Evolutionary conservation across 92 coral and sea anemone species (phyloP), one percentile per base, ranked within the genome.

Genomic region (Porites rus): DNA sequence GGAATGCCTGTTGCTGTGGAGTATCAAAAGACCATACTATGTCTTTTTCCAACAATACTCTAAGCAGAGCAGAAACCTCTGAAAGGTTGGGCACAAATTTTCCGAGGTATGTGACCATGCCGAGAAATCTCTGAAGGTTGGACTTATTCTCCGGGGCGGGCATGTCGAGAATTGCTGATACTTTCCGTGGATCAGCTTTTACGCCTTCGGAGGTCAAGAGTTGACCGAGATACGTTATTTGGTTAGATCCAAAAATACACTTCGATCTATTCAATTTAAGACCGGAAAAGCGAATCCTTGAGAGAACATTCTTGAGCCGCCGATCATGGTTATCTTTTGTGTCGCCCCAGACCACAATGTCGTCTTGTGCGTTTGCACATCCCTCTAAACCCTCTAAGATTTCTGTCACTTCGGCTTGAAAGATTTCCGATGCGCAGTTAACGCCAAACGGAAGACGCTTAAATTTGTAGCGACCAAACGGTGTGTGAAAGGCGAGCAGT

Each of bases 401-500:
- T 65, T 78, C 61, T 12, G 90, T 56, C 28, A 86, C 67, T 11
- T 84, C 88, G 31, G 51, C 8, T 76, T 76, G 88, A 76, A 84
- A 80, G 16, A 87, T 87, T 75, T 88, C 70, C 59, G 78, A 67
- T 17, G 88, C 91, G 31, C 81, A 88, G 70, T 88, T 78, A 24
- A 81, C 74, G 7, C 88, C 87, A 74, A 62, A 81, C 11, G 87
- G 91, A 16, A 87, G 51, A 13, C 90, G 90, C 69, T 87, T 53
- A 12, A 53, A 53, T 53, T 53, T 53, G 59, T 53, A 53, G 10
- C 59, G 59, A 53, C 59, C 13, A 6, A 53, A 53, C 3, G 59
- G 59, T 8, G 59, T 53, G 59, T 53, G 59, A 53, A 53, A 53
- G 9, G 59, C 59, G 13, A 3, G 59, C 59, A 53, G 13, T 53